Percentiles rank a stretch among this genome's conserved stretches.
phyloP scores from a whole-genome alignment of 2,113 vertebrate species.

The Galbula dea region DNA sequence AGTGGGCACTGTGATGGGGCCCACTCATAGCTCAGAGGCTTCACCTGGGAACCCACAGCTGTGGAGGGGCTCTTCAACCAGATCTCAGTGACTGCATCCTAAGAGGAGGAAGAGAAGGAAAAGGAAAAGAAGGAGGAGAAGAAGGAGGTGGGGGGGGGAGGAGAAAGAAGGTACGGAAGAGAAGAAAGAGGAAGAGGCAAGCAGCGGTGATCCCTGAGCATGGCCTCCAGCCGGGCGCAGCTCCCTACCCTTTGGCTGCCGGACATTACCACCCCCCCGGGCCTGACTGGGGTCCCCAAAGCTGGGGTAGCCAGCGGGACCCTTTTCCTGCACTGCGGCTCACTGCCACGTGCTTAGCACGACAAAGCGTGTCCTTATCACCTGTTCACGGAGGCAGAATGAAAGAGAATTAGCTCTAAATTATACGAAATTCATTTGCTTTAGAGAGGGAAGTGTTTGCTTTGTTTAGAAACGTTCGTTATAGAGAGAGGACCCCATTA shows the following conservation, averaged over 20 bases:
- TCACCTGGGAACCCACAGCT: neutral
- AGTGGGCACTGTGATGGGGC: fast-evolving
- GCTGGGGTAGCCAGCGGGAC: neutral
- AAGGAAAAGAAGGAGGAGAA: no score
- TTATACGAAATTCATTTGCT: conserved; percentile 78
- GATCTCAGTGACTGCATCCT: neutral
- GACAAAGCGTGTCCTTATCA: conserved; percentile 69
- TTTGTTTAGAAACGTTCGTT: conserved; percentile 56
- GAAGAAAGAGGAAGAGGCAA: no score
- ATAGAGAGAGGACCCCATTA: conserved; percentile 68
- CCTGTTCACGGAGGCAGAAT: conserved; percentile 75
- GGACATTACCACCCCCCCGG: fast-evolving
- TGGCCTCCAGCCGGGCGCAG: fast-evolving
- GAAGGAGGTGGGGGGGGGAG: no score
- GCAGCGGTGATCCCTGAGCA: neutral
- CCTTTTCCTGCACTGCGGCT: conserved; percentile 46
- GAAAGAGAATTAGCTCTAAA: conserved; percentile 77
- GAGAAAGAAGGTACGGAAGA: no score
- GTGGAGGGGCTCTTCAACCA: neutral
- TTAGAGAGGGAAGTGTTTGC: conserved; percentile 74
- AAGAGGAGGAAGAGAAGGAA: no score
- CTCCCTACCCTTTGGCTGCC: fast-evolving
- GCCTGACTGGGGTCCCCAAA: neutral
- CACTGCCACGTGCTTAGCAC: conserved; percentile 45
- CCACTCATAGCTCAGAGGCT: neutral